Conservation (phyloP, 1,140 invertebrate genomes). For the Lasaia peninsularis region DNA sequence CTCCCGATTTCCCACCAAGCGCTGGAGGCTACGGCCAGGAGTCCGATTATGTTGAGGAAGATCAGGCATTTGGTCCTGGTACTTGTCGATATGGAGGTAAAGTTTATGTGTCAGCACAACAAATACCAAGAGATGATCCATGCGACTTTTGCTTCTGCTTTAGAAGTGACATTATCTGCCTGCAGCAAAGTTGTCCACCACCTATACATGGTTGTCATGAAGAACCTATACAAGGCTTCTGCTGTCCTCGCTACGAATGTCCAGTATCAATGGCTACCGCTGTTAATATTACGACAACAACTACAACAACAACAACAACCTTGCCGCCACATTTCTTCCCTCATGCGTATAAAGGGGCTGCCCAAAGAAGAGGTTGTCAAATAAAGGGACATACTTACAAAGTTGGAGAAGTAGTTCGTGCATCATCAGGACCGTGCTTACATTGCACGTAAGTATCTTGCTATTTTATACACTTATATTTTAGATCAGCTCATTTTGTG, state of each 20-base stretch:
- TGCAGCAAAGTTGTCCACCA: conserved; percentile 96
- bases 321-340: conserved; percentile 88
- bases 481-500: no score
- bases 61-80: conserved; percentile 87
- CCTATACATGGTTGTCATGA: conserved; percentile 93
- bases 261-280: conserved; percentile 89
- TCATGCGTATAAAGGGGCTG: conserved; percentile 86
- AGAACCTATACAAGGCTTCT: conserved; percentile 94
- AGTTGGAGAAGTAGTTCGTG: conserved; percentile 88
- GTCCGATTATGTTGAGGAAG: conserved; percentile 85
- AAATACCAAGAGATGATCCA: conserved; percentile 94
- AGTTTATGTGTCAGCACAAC: conserved; percentile 95
- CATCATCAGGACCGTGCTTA: conserved; percentile 92
- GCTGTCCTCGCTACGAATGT: conserved; percentile 96
- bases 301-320: conserved; percentile 91
- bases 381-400: conserved; percentile 89
- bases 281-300: conserved; percentile 88
- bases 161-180: conserved; percentile 95
- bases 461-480: conserved; percentile 13
- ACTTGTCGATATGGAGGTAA: conserved; percentile 94
- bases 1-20: conserved; percentile 63
- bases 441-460: conserved; percentile 91
- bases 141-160: conserved; percentile 99
- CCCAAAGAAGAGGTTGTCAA: conserved; percentile 87
- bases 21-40: conserved; percentile 78